These are phyloP conservation scores for Pseudomyrmex flavicornis DNA, from an alignment of 1,140 invertebrate genomes.

Conservation along the genomic window DNA sequence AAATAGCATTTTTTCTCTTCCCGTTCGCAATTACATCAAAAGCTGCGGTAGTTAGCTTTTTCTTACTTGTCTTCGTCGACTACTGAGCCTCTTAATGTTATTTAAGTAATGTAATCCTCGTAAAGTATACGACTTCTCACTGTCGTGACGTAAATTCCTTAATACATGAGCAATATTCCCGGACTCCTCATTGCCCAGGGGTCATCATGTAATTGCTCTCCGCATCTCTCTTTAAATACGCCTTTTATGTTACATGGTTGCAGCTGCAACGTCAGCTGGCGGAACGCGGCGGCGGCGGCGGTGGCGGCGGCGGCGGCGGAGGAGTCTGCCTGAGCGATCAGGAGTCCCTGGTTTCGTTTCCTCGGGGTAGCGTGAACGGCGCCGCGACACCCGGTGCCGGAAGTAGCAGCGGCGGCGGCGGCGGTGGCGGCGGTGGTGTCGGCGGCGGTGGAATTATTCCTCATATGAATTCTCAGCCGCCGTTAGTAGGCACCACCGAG, in stretches of 20 bases:
- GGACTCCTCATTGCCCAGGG: neutral
- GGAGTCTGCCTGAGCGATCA: slow-evolving; percentile 86
- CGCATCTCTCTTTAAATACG: neutral
- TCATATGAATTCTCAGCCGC: slow-evolving; percentile 79
- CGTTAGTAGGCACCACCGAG: slow-evolving; percentile 76
- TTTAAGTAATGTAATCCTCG: too few relatives aligned
- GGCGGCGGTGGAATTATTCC: slow-evolving; percentile 84
- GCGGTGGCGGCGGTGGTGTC: slow-evolving; percentile 85
- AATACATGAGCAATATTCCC: neutral
- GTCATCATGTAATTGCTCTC: neutral
- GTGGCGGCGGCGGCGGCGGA: slow-evolving; percentile 85
- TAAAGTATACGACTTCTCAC: too few relatives aligned
- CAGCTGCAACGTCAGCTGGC: slow-evolving; percentile 85
- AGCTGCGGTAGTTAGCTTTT: too few relatives aligned
- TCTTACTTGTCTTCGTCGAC: too few relatives aligned
- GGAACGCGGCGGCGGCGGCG: slow-evolving; percentile 86
- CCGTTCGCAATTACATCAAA: too few relatives aligned
- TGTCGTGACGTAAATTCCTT: too few relatives aligned
- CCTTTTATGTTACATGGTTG: neutral
- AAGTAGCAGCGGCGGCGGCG: slow-evolving; percentile 84
- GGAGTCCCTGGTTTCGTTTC: slow-evolving; percentile 83
- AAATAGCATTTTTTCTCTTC: too few relatives aligned
- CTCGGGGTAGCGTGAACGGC: slow-evolving; percentile 84
- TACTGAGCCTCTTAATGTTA: too few relatives aligned
- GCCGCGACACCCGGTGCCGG: slow-evolving; percentile 87